Evolutionary conservation across 2,113 vertebrate genomes (phyloP).

Genomic region (Sebastes fasciatus): DNA sequence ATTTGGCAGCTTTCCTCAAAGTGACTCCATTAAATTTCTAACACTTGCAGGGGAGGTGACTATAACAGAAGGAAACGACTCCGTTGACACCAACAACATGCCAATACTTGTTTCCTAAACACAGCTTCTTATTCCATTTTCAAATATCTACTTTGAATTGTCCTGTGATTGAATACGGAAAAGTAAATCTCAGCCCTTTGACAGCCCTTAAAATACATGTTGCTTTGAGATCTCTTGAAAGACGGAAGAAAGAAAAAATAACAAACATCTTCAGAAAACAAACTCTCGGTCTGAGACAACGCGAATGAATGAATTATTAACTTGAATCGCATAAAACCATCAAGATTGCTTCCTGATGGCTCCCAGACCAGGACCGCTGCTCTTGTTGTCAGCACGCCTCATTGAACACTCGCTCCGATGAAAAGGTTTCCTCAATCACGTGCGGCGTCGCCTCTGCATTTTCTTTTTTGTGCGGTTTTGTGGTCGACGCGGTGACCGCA

Average conservation of each 20-base stretch:
- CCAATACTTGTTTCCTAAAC: not conserved
- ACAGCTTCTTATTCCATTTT: not conserved
- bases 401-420: conserved; percentile 42
- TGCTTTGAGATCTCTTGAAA: conserved; percentile 8
- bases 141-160: not conserved
- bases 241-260: conserved; percentile 9
- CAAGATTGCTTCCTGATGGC: conserved; percentile 61
- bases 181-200: conserved; percentile 3
- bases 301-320: conserved; percentile 71
- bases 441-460: not conserved
- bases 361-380: conserved; percentile 45
- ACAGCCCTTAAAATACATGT: conserved; percentile 15
- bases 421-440: conserved; percentile 44
- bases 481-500: conserved; percentile 26
- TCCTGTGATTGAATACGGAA: not conserved
- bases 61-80: not conserved
- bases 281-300: conserved; percentile 52
- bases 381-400: conserved; percentile 59
- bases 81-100: not conserved
- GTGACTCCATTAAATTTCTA: not conserved
- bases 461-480: conserved; percentile 12
- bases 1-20: not conserved
- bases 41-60: not conserved
- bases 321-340: conserved; percentile 62
- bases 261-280: conserved; percentile 50